Conservation (phyloP, 2,888 invertebrate species). For the Platycheirus rosarum region DNA sequence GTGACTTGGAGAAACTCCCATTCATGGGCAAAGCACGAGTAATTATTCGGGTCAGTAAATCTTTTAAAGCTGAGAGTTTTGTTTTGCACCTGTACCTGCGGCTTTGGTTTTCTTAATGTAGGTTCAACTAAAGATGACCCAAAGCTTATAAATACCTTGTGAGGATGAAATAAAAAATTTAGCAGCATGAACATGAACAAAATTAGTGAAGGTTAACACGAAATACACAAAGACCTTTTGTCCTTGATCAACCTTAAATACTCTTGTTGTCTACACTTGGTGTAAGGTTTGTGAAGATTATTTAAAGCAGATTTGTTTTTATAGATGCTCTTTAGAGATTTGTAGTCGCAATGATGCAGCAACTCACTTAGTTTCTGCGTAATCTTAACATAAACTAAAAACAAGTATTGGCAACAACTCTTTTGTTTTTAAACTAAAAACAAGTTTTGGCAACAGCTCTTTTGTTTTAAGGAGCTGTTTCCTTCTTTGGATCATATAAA, state of each 20-base stretch:
- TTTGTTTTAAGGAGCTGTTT: not conserved
- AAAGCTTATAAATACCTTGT: not conserved
- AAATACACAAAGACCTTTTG: not conserved
- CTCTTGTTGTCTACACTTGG: too few species aligned
- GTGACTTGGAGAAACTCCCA: conserved; percentile 44
- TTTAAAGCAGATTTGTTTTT: too few species aligned
- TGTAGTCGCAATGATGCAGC: too few species aligned
- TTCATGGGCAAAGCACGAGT: conserved; percentile 27
- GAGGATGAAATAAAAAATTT: not conserved
- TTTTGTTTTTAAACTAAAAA: too few species aligned
- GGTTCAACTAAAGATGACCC: conserved; percentile 17
- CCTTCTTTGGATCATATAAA: too few species aligned
- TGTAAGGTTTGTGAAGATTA: too few species aligned
- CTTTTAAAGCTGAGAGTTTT: conserved; percentile 23
- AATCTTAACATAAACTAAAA: too few species aligned
- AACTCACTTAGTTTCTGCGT: too few species aligned
- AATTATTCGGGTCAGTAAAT: conserved; percentile 59
- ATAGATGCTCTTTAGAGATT: too few species aligned
- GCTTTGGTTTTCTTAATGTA: conserved; percentile 12
- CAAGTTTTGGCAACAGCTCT: not conserved
- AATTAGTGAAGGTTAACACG: not conserved
- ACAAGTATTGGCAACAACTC: too few species aligned
- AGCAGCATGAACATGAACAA: not conserved
- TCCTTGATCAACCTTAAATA: too few species aligned
- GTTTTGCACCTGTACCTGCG: not conserved